A percentile compares a stretch with the other conserved stretches of the same genome.
These are phyloP conservation scores for Oreochromis aureus DNA, from an alignment of 2,113 vertebrate species.

Conservation along the genomic window DNA sequence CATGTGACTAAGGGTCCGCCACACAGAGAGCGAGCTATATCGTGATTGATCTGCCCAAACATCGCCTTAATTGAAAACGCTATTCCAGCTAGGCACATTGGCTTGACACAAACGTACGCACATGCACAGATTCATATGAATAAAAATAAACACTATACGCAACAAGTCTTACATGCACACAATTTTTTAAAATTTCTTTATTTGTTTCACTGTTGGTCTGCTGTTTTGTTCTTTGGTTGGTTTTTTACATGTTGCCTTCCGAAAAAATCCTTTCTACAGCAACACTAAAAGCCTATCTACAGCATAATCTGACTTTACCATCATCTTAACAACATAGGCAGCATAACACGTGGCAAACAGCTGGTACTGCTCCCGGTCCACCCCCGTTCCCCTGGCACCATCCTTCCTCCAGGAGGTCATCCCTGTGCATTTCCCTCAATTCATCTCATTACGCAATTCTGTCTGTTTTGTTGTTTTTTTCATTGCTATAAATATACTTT, in stretches of 20 bases:
- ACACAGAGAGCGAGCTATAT: slow-evolving; percentile 37
- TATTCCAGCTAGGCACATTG: slow-evolving; percentile 13
- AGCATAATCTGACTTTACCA: slow-evolving; percentile 26
- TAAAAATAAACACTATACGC: background rate
- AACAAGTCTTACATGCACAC: background rate
- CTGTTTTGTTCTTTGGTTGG: background rate
- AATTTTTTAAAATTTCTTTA: accelerated
- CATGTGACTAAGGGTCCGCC: slow-evolving; percentile 33
- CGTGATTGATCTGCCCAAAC: slow-evolving; percentile 61
- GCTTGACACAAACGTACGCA: background rate
- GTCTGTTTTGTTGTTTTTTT: background rate
- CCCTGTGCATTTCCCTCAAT: slow-evolving; percentile 1
- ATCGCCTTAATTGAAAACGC: slow-evolving; percentile 54
- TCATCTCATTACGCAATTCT: slow-evolving; percentile 42
- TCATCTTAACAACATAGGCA: slow-evolving; percentile 38
- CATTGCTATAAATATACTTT: background rate
- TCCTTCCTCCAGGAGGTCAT: slow-evolving; percentile 44
- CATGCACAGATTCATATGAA: background rate
- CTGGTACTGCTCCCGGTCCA: slow-evolving; percentile 46
- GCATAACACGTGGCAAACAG: slow-evolving; percentile 51
- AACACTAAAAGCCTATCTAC: slow-evolving; percentile 17
- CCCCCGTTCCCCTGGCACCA: slow-evolving; percentile 6
- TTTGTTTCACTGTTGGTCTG: background rate
- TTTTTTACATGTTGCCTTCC: background rate
- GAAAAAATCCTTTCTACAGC: slow-evolving; percentile 32